phyloP scores from a whole-genome alignment of 2,797 vertebrate species.

The Manis pentadactyla region DNA sequence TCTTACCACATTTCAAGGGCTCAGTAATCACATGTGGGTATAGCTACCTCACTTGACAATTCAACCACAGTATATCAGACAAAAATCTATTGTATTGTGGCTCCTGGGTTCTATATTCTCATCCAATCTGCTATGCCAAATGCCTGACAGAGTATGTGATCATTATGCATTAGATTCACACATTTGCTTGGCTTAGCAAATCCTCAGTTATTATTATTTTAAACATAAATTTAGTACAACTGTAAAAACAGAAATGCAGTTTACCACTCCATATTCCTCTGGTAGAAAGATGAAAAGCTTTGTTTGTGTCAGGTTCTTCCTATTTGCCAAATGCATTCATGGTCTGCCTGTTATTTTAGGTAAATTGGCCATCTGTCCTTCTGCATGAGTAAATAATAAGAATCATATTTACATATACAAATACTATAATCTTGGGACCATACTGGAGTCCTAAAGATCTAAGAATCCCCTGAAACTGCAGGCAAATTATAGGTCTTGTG shows the following conservation, averaged over 20 bases:
- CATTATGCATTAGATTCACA: not conserved
- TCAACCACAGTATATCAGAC: not conserved
- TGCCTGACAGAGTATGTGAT: no score
- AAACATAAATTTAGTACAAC: not conserved
- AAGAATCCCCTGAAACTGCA: not conserved
- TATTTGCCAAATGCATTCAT: not conserved
- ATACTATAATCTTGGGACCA: not conserved
- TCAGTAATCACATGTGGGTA: not conserved
- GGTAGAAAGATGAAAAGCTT: not conserved
- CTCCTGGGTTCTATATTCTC: not conserved
- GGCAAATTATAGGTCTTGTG: not conserved
- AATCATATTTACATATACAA: not conserved
- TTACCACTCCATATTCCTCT: not conserved
- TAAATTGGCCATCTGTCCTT: no score
- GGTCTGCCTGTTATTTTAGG: not conserved
- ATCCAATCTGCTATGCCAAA: not conserved
- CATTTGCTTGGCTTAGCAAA: not conserved
- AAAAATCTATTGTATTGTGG: not conserved
- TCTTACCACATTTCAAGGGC: not conserved
- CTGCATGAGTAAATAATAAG: not conserved
- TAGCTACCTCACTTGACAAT: not conserved
- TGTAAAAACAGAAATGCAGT: not conserved
- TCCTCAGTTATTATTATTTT: not conserved
- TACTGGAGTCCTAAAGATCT: not conserved
- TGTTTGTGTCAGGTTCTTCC: not conserved